Base-by-base conservation (phyloP, 2,888 invertebrate species). In the Fragum sueziense region DNA sequence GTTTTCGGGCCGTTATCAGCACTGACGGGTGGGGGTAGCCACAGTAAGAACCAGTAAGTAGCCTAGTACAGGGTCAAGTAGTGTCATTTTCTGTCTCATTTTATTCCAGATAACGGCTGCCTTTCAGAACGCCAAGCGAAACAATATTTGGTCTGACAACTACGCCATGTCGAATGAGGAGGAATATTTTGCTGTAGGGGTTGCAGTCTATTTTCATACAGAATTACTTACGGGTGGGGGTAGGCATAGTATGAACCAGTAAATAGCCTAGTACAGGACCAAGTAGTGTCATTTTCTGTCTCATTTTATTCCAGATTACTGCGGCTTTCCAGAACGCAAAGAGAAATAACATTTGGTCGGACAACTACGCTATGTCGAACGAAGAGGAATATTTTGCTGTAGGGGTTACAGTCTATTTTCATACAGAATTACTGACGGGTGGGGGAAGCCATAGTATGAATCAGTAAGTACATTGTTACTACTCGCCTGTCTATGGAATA, bases 301-400 rank as follows among this genome's bases (percentile, higher is more conserved):
- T n/a, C n/a, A n/a, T 37, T 37, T 47, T 47, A 14, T 41, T 34
- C 11, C 41, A 65, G 65, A 65, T 65, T 9, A 65, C 27, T 3
- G 37, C 34, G 20, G 65, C 65, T 0, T 65, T 11, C 25, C 34
- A 33, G 20, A 37, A 65, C n/a, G 65, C 65, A 29, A 37, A 34
- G 25, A 65, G 34, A n/a, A 65, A n/a, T 9, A 34, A 34, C 27
- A 22, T 65, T 9, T 65, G 65, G 65, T 22, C 41, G 37, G 65
- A 65, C 41, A 25, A 1, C 33, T 65, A 65, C 41, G 65, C 65
- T 27, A 65, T 65, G 65, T 37, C 65, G 4, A 41, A 37, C 41
- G 65, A 65, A 41, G 33, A 65, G 65, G 65, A 65, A 27, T 65
- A 65, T 27, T 65, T 65, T 27, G 65, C 65, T n/a, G 65, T 65